Conservation (phyloP, 2,113 vertebrate genomes). For the Steatornis caripensis region DNA sequence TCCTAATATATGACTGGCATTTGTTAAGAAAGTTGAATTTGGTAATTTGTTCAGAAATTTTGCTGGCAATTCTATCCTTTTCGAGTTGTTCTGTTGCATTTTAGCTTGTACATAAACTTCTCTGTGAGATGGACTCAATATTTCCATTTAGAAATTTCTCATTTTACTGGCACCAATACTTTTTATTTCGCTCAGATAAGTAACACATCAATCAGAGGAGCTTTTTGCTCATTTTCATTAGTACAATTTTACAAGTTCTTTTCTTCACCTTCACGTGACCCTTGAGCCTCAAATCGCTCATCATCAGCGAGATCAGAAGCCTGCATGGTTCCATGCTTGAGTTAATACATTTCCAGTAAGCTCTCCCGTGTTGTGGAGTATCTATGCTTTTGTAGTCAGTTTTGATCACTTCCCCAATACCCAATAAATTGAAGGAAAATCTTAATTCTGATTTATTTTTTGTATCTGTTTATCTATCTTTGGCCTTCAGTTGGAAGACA, state of each 20-base stretch:
- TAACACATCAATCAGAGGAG: background rate
- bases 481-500: constrained; percentile 91
- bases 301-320: background rate
- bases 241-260: background rate
- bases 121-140: background rate
- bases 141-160: background rate
- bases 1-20: background rate
- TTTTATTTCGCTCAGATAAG: background rate
- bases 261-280: background rate
- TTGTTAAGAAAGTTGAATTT: background rate
- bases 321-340: background rate
- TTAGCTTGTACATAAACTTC: background rate
- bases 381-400: background rate
- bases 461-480: background rate
- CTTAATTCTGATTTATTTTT: background rate
- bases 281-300: background rate
- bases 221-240: background rate
- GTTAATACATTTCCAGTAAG: background rate
- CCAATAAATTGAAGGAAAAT: background rate
- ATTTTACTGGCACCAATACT: background rate
- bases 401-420: background rate
- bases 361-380: background rate
- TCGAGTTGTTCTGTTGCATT: background rate
- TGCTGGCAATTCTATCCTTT: background rate
- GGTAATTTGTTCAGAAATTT: background rate